Evolutionary conservation across 2,797 vertebrate genomes (phyloP), one percentile per base, ranked within the genome.

Genomic region (Ptychadena robeensis): DNA sequence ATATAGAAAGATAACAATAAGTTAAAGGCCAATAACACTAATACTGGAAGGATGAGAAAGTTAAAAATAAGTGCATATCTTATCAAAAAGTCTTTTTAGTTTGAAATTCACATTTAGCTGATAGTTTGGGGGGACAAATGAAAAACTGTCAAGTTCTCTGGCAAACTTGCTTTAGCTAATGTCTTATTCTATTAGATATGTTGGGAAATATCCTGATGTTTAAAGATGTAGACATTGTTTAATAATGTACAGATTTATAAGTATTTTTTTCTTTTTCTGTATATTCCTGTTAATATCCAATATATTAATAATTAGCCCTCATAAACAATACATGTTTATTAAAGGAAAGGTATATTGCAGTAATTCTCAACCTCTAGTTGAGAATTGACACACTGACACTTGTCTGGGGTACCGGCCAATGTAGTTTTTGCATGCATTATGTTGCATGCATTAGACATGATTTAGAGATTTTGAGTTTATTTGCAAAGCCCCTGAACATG

Each of bases 11-110:
- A 68, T 37, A 76, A 44, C 73, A 82, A 71, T 34, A 53, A 76
- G 81, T 76, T 82, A 82, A 77, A 82, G 73, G 81, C 53, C 73
- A 77, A 59, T 70, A 64, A 65, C 34, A 75, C 15, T 32, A 65
- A 67, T 44, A 61, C 53, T 70, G 28, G 63, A 44, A 75, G 66
- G 64, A 77, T 53, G 40, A 12, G 34, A 28, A 37, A 67, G 44
- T 28, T 70, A 68, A 79, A 70, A 69, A 61, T 79, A 79, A 59
- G n/a, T 68, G 30, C 40, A 78, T 78, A 53, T 44, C 37, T 77
- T 48, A 65, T 6, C 11, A 78, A 34, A 25, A 34, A 35, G n/a
- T 48, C 37, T 64, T 28, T 53, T 65, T 28, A 14, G 30, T 65
- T 31, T 28, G 35, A 25, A n/a, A 68, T 32, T 66, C 64, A 32